Percentiles rank a stretch among this genome's conserved stretches.
These are phyloP conservation scores for Brachionus sp. DNA, from an alignment of 1,140 invertebrate genomes.

Conservation along the genomic window DNA sequence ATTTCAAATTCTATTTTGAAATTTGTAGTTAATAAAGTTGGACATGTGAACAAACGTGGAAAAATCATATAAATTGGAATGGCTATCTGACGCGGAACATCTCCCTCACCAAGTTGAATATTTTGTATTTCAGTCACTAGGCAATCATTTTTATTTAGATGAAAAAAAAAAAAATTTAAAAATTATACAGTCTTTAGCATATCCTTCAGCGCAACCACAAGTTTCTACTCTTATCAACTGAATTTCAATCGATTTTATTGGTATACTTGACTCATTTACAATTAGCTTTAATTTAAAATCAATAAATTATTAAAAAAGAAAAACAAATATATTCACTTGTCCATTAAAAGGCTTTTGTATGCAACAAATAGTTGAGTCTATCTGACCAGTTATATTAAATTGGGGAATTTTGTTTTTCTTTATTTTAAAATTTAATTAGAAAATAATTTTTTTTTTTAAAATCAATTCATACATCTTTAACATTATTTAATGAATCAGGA, in stretches of 20 bases:
- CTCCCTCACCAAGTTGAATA: constrained; percentile 91
- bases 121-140: constrained; percentile 94
- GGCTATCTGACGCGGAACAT: constrained; percentile 72
- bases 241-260: constrained; percentile 87
- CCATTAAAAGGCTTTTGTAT: constrained; percentile 83
- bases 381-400: constrained; percentile 75
- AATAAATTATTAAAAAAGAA: constrained; percentile 46
- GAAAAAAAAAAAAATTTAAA: not conserved
- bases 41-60: constrained; percentile 88
- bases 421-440: constrained; percentile 47
- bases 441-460: constrained; percentile 6
- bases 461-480: constrained; percentile 60
- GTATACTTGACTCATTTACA: constrained; percentile 71
- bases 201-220: constrained; percentile 89
- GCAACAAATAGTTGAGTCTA: constrained; percentile 76
- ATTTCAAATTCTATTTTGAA: constrained; percentile 97
- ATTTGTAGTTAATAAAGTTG: constrained; percentile 80
- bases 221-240: constrained; percentile 91
- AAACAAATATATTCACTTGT: constrained; percentile 63
- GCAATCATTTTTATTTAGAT: constrained; percentile 45
- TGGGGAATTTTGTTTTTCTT: constrained; percentile 69
- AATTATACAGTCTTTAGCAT: constrained; percentile 77
- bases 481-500: constrained; percentile 73
- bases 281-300: constrained; percentile 62
- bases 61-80: constrained; percentile 94